Evolutionary conservation across 2,888 invertebrate genomes (phyloP).

Genomic region (Therioaphis trifolii): DNA sequence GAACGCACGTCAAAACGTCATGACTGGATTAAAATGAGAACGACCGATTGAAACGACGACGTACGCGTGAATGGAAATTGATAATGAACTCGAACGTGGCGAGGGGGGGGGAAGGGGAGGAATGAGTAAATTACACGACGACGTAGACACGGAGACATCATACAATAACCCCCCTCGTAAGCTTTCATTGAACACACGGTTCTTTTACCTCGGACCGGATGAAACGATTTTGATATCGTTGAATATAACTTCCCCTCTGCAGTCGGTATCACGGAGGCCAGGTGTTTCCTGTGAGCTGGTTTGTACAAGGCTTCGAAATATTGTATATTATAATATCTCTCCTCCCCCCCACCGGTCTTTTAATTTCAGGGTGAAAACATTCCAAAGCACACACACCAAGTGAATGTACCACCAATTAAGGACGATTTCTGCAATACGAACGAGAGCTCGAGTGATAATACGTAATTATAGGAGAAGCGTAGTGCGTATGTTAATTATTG

Average conservation of each 20-base stretch:
- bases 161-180: neutral
- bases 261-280: neutral
- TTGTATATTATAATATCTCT: too few relatives aligned
- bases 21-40: constrained; percentile 44
- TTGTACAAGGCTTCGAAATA: constrained; percentile 25
- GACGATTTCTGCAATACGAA: neutral
- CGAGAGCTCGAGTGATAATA: neutral
- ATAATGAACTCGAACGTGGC: neutral
- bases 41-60: constrained; percentile 1
- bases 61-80: neutral
- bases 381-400: too few relatives aligned
- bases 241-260: neutral
- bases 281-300: constrained; percentile 43
- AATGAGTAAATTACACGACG: neutral
- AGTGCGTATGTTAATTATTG: neutral
- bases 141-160: neutral
- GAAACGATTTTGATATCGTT: constrained; percentile 18
- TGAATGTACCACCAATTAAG: neutral
- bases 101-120: too few relatives aligned
- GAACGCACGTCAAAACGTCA: constrained; percentile 27
- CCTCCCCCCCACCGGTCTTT: too few relatives aligned
- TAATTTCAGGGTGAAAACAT: neutral
- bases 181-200: neutral
- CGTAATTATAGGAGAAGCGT: neutral
- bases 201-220: constrained; percentile 10